Evolutionary conservation across 2,888 invertebrate species (phyloP).

Genomic region (Icerya purchasi): DNA sequence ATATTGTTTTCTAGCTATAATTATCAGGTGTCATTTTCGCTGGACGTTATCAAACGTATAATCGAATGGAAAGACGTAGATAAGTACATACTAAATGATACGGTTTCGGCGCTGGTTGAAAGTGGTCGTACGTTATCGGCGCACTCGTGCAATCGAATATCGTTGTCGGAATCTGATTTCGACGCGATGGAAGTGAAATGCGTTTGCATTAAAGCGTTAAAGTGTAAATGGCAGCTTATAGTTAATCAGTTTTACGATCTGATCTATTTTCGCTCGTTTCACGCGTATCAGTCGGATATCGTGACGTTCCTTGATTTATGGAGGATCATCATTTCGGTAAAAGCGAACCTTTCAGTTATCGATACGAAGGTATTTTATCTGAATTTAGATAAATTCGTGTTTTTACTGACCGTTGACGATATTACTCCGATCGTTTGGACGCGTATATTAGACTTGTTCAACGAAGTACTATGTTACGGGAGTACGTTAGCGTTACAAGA

Average conservation of each 20-base stretch:
- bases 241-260: slow-evolving; percentile 38
- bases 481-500: slow-evolving; percentile 75
- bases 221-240: slow-evolving; percentile 62
- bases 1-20: slow-evolving; percentile 31
- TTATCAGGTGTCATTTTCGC: slow-evolving; percentile 57
- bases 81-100: slow-evolving; percentile 57
- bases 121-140: slow-evolving; percentile 26
- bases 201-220: slow-evolving; percentile 60
- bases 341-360: slow-evolving; percentile 69
- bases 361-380: slow-evolving; percentile 76
- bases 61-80: slow-evolving; percentile 73
- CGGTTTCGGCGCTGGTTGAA: slow-evolving; percentile 26
- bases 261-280: slow-evolving; percentile 27
- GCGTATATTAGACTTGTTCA: slow-evolving; percentile 62
- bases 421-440: slow-evolving; percentile 67
- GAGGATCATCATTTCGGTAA: slow-evolving; percentile 77
- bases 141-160: slow-evolving; percentile 23
- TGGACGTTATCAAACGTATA: slow-evolving; percentile 66
- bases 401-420: slow-evolving; percentile 42
- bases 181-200: slow-evolving; percentile 51
- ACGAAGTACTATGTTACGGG: slow-evolving; percentile 77
- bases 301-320: slow-evolving; percentile 65
- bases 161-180: slow-evolving; percentile 52
- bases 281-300: slow-evolving; percentile 29
- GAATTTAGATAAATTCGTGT: slow-evolving; percentile 57